Conservation (phyloP, 2,797 vertebrate species). For the Phoebastria nigripes region DNA sequence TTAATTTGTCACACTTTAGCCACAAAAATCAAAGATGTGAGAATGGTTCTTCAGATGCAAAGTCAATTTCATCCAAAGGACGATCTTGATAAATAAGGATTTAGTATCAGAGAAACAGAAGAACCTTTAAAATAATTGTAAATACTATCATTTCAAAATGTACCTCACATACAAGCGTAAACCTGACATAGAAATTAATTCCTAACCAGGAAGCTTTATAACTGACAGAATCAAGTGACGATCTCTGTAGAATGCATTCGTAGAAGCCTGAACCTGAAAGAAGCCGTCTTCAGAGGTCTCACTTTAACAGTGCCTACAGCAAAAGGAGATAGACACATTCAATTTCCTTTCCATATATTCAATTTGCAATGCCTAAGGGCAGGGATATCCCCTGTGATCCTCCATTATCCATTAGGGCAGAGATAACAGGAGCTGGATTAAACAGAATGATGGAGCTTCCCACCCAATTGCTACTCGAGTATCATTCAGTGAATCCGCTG, state of each 20-base stretch:
- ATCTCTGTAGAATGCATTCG: background rate
- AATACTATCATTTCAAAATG: background rate
- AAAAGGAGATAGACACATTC: background rate
- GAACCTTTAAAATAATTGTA: background rate
- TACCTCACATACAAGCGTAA: background rate
- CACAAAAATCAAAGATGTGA: background rate
- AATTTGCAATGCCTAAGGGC: background rate
- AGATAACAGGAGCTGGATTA: background rate
- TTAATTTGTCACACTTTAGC: background rate
- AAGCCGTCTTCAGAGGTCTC: background rate
- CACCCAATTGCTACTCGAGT: background rate
- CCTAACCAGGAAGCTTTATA: background rate
- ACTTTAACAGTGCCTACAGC: background rate
- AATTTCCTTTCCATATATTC: background rate
- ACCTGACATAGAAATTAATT: background rate
- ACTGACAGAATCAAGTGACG: background rate
- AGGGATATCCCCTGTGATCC: background rate
- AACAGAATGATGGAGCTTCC: background rate
- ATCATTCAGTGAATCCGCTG: background rate
- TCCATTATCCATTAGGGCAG: background rate
- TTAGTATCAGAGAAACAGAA: background rate
- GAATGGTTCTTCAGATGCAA: background rate
- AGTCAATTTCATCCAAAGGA: background rate
- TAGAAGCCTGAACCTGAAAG: constrained; percentile 17
- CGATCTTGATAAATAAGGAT: background rate